These are phyloP conservation scores for Macquaria ambigua DNA, from an alignment of 2,113 vertebrate genomes.

Conservation along the genomic window DNA sequence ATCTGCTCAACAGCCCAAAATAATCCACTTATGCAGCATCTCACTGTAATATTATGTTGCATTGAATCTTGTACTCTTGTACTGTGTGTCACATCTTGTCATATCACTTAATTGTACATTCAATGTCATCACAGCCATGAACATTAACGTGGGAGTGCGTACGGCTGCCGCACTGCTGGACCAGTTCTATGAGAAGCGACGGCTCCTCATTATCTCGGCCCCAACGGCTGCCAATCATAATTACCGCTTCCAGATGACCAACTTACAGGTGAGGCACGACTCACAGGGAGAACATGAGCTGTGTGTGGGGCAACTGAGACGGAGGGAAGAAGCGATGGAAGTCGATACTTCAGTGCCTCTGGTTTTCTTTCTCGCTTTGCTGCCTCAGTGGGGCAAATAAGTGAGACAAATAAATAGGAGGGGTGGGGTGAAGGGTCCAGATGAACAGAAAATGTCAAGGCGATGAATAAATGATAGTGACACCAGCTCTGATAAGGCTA, in stretches of 20 bases:
- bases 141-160: constrained; percentile 93
- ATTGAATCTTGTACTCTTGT: constrained; percentile 1
- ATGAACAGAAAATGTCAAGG: constrained; percentile 55
- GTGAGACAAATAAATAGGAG: constrained; percentile 20
- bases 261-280: constrained; percentile 91
- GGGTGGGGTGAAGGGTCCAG: background rate
- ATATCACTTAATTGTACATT: constrained; percentile 31
- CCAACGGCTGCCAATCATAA: constrained; percentile 96
- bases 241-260: constrained; percentile 94
- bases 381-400: constrained; percentile 32
- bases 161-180: constrained; percentile 93
- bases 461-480: constrained; percentile 51
- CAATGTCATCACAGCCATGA: constrained; percentile 90
- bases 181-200: constrained; percentile 98
- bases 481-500: constrained; percentile 48
- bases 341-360: background rate
- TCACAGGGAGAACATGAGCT: background rate
- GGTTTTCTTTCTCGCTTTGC: constrained; percentile 6
- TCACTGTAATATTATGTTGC: background rate
- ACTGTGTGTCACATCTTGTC: constrained; percentile 21
- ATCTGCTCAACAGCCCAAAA: constrained; percentile 11
- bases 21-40: background rate
- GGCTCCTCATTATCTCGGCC: constrained; percentile 94
- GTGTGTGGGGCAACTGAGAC: background rate
- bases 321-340: background rate